Evolutionary conservation across 2,113 vertebrate genomes (phyloP).

Genomic region (Dasypus novemcinctus): DNA sequence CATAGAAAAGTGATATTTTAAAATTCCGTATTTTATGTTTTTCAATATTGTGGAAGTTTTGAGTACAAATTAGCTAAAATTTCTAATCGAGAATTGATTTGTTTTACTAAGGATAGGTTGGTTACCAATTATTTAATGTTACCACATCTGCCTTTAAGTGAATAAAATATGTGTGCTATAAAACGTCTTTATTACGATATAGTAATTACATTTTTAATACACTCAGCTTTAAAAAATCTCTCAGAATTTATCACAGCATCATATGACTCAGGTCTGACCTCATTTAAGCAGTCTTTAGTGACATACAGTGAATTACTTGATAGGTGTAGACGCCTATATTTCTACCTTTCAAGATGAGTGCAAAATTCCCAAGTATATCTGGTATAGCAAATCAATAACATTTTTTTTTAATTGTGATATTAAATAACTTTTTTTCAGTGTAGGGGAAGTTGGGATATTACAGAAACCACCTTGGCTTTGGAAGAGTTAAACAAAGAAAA

Average conservation of each 20-base stretch:
- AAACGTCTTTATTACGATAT: not conserved
- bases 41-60: not conserved
- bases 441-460: not conserved
- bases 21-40: not conserved
- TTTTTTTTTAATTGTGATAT: not conserved
- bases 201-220: not conserved
- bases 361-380: not conserved
- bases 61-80: not conserved
- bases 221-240: not conserved
- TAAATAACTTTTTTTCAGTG: not conserved
- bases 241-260: not conserved
- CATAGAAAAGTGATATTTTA: not conserved
- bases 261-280: not conserved
- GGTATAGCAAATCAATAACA: not conserved
- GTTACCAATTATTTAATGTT: not conserved
- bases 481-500: not conserved
- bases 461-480: not conserved
- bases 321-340: not conserved
- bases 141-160: not conserved
- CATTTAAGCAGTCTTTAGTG: not conserved
- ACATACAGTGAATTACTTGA: not conserved
- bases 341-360: not conserved
- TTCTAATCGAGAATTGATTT: not conserved
- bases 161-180: not conserved
- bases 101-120: not conserved